Evolutionary conservation across 2,888 invertebrate species (phyloP).

Genomic region (Argyresthia goedartella): DNA sequence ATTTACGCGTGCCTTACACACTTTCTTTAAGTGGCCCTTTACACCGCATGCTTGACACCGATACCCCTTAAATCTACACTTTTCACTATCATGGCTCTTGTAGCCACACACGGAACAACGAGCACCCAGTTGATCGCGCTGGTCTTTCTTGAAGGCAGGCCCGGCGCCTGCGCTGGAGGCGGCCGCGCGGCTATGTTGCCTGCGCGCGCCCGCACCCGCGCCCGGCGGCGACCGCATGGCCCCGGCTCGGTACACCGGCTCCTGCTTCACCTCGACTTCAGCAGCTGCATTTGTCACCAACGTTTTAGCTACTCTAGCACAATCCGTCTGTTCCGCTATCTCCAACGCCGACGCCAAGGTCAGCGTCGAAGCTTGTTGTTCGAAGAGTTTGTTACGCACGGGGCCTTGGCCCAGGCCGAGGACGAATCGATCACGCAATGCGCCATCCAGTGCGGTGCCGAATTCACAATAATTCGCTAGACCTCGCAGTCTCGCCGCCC

Average conservation of each 20-base stretch:
- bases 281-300: not conserved
- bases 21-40: conserved; percentile 5
- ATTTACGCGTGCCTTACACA: not conserved
- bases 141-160: not conserved
- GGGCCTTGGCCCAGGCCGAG: not conserved
- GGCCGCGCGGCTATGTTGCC: not conserved
- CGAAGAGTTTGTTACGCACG: not conserved
- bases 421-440: not conserved
- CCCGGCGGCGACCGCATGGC: no score
- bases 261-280: not conserved
- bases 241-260: not conserved
- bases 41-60: conserved; percentile 6
- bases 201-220: not conserved
- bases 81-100: conserved; percentile 2
- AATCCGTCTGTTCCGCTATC: not conserved
- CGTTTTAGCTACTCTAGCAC: not conserved
- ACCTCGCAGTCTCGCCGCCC: not conserved
- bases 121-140: not conserved
- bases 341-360: not conserved
- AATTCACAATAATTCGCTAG: not conserved
- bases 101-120: conserved; percentile 2
- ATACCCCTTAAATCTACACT: conserved; percentile 6
- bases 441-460: not conserved
- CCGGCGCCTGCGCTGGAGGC: not conserved
- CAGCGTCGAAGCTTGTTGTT: not conserved